Percentiles rank a stretch among this genome's conserved stretches.
phyloP scores from a whole-genome alignment of 2,888 invertebrate species.

The Diabrotica balteata region DNA sequence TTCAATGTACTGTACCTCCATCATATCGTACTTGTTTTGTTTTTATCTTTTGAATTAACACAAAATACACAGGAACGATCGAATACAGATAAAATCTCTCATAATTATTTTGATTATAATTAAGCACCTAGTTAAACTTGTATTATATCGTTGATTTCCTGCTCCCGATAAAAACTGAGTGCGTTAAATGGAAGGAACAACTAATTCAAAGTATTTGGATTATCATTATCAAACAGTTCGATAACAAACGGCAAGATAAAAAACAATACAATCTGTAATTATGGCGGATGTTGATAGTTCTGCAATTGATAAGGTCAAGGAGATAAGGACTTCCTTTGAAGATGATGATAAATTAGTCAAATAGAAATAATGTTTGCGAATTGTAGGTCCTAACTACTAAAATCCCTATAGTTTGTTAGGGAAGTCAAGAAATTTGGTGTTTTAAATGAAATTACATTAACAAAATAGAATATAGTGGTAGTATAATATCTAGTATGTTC shows the following conservation, averaged over 20 bases:
- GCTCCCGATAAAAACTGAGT: neutral
- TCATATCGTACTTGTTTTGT: too few species aligned
- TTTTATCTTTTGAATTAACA: neutral
- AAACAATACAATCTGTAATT: conserved; percentile 38
- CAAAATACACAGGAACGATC: too few species aligned
- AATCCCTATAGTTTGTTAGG: too few species aligned
- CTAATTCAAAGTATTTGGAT: conserved; percentile 22
- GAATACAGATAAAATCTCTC: too few species aligned
- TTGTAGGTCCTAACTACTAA: too few species aligned
- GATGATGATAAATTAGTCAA: conserved; percentile 48
- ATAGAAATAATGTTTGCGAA: neutral
- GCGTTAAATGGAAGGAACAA: neutral
- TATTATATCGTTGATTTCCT: neutral
- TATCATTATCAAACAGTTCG: conserved; percentile 24
- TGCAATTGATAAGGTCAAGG: conserved; percentile 51
- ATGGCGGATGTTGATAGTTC: conserved; percentile 53
- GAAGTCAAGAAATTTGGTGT: too few species aligned
- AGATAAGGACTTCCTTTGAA: conserved; percentile 53
- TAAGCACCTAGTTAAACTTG: neutral
- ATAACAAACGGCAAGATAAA: conserved; percentile 17
- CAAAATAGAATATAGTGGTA: too few species aligned
- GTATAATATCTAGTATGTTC: too few species aligned
- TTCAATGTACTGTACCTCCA: too few species aligned
- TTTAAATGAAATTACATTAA: too few species aligned
- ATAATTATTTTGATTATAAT: too few species aligned